Percentiles rank a stretch among this genome's conserved stretches.
Conservation (phyloP, 2,113 vertebrate species). For the Corapipo altera region DNA sequence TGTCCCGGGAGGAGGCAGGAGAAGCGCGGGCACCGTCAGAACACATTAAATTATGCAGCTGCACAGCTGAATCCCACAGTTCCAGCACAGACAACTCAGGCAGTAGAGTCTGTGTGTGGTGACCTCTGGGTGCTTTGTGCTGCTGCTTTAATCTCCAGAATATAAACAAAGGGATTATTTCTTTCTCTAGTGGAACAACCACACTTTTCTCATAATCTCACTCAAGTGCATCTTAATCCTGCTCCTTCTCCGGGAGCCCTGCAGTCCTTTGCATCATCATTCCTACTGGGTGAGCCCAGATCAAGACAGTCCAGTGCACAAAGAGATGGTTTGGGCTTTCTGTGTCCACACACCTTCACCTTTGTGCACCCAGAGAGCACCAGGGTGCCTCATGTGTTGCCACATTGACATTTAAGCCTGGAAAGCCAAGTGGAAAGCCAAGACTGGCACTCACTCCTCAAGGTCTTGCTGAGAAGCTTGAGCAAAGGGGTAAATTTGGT, state of each 20-base stretch:
- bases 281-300: not conserved
- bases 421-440: not conserved
- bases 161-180: slow-evolving; percentile 19
- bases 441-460: not conserved
- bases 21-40: too few relatives aligned
- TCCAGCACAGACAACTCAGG: not conserved
- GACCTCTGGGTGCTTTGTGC: not conserved
- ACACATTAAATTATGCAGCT: not conserved
- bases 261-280: not conserved
- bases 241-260: not conserved
- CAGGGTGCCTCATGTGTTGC: not conserved
- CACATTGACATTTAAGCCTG: not conserved
- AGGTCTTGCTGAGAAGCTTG: too few relatives aligned
- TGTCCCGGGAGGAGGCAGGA: too few relatives aligned
- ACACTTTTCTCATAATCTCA: not conserved
- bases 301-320: not conserved
- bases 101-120: not conserved
- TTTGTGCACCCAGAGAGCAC: not conserved
- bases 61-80: not conserved
- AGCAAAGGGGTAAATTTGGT: too few relatives aligned
- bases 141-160: not conserved
- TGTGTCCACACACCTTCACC: not conserved
- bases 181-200: not conserved
- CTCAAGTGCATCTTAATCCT: slow-evolving; percentile 30
- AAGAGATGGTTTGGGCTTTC: not conserved